phyloP scores from a whole-genome alignment of 2,113 vertebrate species.

The Saccopteryx bilineata region DNA sequence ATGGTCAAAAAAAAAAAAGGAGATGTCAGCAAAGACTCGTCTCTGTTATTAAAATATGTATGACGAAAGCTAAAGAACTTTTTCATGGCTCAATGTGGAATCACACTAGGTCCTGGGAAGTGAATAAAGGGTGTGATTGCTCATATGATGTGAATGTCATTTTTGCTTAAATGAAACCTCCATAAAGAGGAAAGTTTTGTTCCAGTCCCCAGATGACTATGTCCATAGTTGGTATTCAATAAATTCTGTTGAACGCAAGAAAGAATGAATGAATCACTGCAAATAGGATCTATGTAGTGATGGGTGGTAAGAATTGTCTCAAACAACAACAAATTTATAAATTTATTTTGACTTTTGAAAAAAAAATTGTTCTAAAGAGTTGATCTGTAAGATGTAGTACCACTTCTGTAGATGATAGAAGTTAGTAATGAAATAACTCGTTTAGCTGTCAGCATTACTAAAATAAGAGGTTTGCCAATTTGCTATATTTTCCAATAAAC shows the following conservation, averaged over 20 bases:
- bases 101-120: neutral
- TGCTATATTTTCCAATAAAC: neutral
- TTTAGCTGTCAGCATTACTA: no score
- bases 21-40: neutral
- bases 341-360: neutral
- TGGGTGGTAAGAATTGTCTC: neutral
- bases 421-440: neutral
- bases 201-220: neutral
- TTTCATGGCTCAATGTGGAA: neutral
- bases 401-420: neutral
- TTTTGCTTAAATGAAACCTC: neutral
- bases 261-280: neutral
- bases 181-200: neutral
- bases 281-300: fast-evolving
- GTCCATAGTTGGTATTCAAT: fast-evolving
- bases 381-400: neutral
- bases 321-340: neutral
- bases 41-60: neutral
- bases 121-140: neutral
- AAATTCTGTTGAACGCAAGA: neutral
- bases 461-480: neutral
- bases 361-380: neutral
- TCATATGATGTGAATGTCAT: neutral
- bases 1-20: neutral
- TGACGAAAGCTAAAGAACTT: neutral